Percentiles rank a stretch among this genome's conserved stretches.
These are phyloP conservation scores for Pseudoatta argentina DNA, from an alignment of 1,140 invertebrate genomes.

Conservation along the genomic window DNA sequence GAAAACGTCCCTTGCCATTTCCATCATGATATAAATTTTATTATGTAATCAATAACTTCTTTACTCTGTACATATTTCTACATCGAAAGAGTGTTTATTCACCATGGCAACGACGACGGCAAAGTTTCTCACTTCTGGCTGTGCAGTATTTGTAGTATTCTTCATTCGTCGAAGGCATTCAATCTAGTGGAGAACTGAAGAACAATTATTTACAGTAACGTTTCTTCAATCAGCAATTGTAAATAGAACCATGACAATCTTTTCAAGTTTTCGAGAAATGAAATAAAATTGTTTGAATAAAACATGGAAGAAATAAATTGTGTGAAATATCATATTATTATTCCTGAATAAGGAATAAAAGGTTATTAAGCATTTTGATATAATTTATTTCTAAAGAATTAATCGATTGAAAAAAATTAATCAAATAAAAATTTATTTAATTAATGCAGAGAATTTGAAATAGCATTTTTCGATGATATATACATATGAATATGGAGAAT, in stretches of 20 bases:
- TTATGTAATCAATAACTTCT: constrained; percentile 37
- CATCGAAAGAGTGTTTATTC: constrained; percentile 29
- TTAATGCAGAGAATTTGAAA: background rate
- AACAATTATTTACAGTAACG: constrained; percentile 7
- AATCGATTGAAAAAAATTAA: background rate
- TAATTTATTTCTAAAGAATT: background rate
- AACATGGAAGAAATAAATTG: constrained; percentile 20
- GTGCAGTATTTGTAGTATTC: background rate
- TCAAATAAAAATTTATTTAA: background rate
- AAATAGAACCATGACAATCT: constrained; percentile 42
- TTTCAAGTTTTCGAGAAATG: background rate
- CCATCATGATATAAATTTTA: constrained; percentile 20
- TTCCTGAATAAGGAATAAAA: background rate
- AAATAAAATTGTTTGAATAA: background rate
- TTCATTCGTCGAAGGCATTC: background rate
- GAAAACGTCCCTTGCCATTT: no score
- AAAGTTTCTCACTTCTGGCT: background rate
- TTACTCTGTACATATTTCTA: constrained; percentile 11
- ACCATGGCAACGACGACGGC: constrained; percentile 59
- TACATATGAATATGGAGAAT: constrained; percentile 13
- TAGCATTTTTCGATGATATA: background rate
- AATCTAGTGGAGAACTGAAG: constrained; percentile 1
- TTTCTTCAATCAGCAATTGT: background rate
- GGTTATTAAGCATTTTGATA: background rate
- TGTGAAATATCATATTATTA: background rate